Evolutionary conservation across 1,140 invertebrate species (phyloP), one percentile per base, ranked within the genome.

Genomic region (Drosophila bipectinata): DNA sequence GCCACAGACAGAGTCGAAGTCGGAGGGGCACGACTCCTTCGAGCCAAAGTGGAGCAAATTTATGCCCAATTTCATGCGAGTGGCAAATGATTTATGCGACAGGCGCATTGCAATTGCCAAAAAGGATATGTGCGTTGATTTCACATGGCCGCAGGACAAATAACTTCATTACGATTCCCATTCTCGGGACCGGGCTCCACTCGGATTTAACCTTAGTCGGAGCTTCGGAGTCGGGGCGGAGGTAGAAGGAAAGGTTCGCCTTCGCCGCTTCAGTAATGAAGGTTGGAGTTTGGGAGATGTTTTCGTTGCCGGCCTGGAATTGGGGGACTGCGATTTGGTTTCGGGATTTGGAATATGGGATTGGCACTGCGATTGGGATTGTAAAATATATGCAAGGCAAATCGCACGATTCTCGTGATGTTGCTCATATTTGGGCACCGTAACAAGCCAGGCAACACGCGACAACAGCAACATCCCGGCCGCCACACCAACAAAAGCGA

Each of bases 351-450:
- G 48, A 32, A 54, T 61, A 54, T 55, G 58, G 60, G 28, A 54
- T 77, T 77, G 73, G 67, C 44, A 30, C 56, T 76, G 56, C n/a
- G 56, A 52, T 30, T 61, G 64, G 49, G 21, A 87, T 87, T 87
- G 82, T 82, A 87, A 85, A 87, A 87, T 87, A 87, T 87, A 87
- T 87, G 82, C 82, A 85, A 82, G 71, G 82, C 78, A 87, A 85
- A 85, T 87, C 83, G 83, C 83, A 88, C 83, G 83, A 88, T 88
- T 88, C 83, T 88, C 83, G 83, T 88, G 83, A 87, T 87, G 83
- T 79, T 88, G 76, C 83, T 88, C 83, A 87, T 87, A 87, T 87
- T 87, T 87, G 83, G 83, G 75, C 83, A 87, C 75, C 78, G 75
- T 88, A 88, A 87, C 83, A 88, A 87, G 83, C 79, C 62, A 73